Base-by-base conservation (phyloP, 1,140 invertebrate species). In the Tetragnatha versicolor region DNA sequence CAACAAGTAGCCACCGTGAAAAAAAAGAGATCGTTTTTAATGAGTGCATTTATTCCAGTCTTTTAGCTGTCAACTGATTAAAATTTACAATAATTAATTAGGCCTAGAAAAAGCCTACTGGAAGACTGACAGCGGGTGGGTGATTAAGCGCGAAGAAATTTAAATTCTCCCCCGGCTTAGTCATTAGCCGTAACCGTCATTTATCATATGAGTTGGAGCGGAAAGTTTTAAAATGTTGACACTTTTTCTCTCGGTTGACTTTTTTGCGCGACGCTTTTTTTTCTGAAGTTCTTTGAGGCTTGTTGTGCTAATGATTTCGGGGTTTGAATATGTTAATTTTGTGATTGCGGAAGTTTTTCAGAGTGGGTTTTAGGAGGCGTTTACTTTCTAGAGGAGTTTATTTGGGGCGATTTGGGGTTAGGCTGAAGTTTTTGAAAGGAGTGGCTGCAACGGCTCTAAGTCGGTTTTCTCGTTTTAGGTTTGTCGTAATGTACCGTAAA, bases 41-140 rank as follows among this genome's bases (percentile, higher is more conserved):
- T 73, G 69, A 73, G 69, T 60, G 58, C 69, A 60, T 73, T 60
- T 73, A 45, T 51, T 20, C 12, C 29, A 73, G 69, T 73, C 58
- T 75, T 75, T 63, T 47, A 75, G 42, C 39, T 29, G 58, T 51
- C 58, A 37, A 61, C 72, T 27, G 42, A 75, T 75, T 75, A 75
- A 75, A 75, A 75, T 63, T 75, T 17, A 51, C 58, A 75, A 63
- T 75, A 49, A 75, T 75, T 75, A 75, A 75, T 75, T 75, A 63
- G 4, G 58, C 2, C 42, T 17, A 27, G 49, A 42, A 65, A 17
- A n/a, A 17, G 51, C 12, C 42, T 3, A n/a, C 42, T 47, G n/a
- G 45, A 35, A 20, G 27, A 31, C 3, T 33, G 72, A 37, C 55
- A 27, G 42, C 39, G 2, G 10, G 2, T 3, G 37, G 37, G 53